Percentiles rank a stretch among this genome's conserved stretches.
These are phyloP conservation scores for Lasius fuliginosus DNA, from an alignment of 2,888 invertebrate species.

Conservation along the genomic window DNA sequence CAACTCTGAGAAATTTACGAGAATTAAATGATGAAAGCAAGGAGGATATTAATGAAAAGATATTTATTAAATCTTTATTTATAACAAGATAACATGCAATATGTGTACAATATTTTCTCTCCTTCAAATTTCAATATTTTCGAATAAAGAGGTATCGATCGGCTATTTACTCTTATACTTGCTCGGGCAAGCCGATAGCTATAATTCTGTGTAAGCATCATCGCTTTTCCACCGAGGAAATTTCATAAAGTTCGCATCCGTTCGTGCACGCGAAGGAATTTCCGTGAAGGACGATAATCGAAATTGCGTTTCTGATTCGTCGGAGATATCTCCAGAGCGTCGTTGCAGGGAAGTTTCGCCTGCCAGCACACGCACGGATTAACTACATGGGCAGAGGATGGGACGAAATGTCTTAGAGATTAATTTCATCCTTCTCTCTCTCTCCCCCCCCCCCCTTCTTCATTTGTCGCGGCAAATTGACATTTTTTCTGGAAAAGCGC, in stretches of 20 bases:
- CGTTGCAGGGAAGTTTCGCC: background rate
- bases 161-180: slow-evolving; percentile 32
- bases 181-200: background rate
- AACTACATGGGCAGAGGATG: slow-evolving; percentile 7
- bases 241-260: slow-evolving; percentile 54
- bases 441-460: background rate
- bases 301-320: slow-evolving; percentile 53
- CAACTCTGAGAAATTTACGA: background rate
- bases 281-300: slow-evolving; percentile 44
- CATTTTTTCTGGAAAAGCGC: slow-evolving; percentile 19
- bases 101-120: background rate
- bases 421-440: slow-evolving; percentile 21
- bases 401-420: slow-evolving; percentile 15
- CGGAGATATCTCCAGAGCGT: slow-evolving; percentile 33
- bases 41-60: background rate
- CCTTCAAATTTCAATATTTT: slow-evolving; percentile 14
- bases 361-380: slow-evolving; percentile 3
- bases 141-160: background rate
- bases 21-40: background rate
- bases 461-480: slow-evolving; percentile 25
- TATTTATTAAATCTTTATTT: slow-evolving; percentile 18
- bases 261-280: slow-evolving; percentile 42
- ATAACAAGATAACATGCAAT: background rate
- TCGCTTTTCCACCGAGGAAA: slow-evolving; percentile 34
- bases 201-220: slow-evolving; percentile 48